Base-by-base conservation (phyloP, 2,113 vertebrate genomes). In the Perca schrenkii region DNA sequence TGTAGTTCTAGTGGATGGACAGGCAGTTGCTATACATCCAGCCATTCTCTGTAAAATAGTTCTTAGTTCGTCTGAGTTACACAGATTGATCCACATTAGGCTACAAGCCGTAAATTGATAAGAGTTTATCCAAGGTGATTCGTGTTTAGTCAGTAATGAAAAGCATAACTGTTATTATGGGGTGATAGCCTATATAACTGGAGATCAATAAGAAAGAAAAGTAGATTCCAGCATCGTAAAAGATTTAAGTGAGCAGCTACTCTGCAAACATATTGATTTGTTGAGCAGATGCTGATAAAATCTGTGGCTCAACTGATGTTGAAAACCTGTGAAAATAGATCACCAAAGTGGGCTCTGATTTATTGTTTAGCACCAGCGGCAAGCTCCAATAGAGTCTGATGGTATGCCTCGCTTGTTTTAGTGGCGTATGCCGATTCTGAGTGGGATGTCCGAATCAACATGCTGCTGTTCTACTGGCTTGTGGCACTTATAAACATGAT, bases 251-350 rank as follows among this genome's bases (percentile, higher is more conserved):
- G 57, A 90, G 73, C 58, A 47, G 62, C 75, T 10, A 74, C 65
- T 36, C 70, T 36, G 82, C 54, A 79, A 84, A 76, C 47, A 16
- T 64, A 75, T 77, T 62, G 74, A 89, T 80, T 67, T 53, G 58
- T 74, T 74, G 50, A 40, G 69, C 65, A 77, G 22, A 49, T 74
- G 66, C 67, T 81, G 77, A 78, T 70, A 61, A 74, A 79, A 77
- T 25, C 69, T 43, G 17, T 8, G 2, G 22, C 36, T 11, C 6
- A 8, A 5, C 34, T 40, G 54, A 63, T 63, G 60, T 52, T 21
- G 40, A 69, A 69, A 73, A 31, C 11, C 67, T 40, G 46, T 57
- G 47, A 73, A 40, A 62, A 68, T 43, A 61, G 6, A 65, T 77
- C 60, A 22, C 60, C 25, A 1, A 68, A 62, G 28, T 60, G 21